Percentiles rank a stretch among this genome's conserved stretches.
These are phyloP conservation scores for Osmerus mordax DNA, from an alignment of 2,113 vertebrate genomes.

Conservation along the genomic window DNA sequence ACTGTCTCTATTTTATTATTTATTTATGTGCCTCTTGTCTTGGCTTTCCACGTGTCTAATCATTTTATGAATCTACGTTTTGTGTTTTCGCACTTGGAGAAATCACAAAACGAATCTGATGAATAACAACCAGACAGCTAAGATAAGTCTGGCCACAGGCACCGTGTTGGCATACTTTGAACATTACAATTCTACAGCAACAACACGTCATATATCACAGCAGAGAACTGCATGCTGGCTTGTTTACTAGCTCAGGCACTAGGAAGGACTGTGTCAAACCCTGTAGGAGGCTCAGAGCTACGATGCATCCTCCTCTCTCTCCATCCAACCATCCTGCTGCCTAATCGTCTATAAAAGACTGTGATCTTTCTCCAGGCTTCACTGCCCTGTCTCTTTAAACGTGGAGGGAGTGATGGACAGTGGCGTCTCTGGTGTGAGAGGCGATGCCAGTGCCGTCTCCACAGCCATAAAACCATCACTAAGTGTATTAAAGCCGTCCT, in stretches of 20 bases:
- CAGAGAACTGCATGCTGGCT: not conserved
- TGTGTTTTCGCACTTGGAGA: too few species aligned
- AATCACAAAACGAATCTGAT: too few species aligned
- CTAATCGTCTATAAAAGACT: constrained; percentile 1
- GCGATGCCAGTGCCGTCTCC: not conserved
- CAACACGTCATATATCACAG: not conserved
- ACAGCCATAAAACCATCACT: not conserved
- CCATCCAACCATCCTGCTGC: too few species aligned
- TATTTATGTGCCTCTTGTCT: too few species aligned
- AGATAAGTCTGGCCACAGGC: too few species aligned
- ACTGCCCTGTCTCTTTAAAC: not conserved
- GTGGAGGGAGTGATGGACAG: not conserved
- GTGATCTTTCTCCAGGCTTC: not conserved
- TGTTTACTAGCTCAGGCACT: not conserved
- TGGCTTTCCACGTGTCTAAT: too few species aligned
- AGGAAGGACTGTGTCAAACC: not conserved
- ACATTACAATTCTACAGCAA: too few species aligned
- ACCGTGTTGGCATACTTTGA: too few species aligned
- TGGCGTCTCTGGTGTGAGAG: not conserved
- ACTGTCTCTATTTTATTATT: too few species aligned
- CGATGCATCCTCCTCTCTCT: too few species aligned
- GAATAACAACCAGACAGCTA: too few species aligned
- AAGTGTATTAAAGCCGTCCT: not conserved
- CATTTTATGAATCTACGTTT: too few species aligned
- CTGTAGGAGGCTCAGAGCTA: not conserved